A percentile compares a stretch with the other conserved stretches of the same genome.
phyloP scores from a whole-genome alignment of 2,797 vertebrate species.

The Rhinichthys osculus region DNA sequence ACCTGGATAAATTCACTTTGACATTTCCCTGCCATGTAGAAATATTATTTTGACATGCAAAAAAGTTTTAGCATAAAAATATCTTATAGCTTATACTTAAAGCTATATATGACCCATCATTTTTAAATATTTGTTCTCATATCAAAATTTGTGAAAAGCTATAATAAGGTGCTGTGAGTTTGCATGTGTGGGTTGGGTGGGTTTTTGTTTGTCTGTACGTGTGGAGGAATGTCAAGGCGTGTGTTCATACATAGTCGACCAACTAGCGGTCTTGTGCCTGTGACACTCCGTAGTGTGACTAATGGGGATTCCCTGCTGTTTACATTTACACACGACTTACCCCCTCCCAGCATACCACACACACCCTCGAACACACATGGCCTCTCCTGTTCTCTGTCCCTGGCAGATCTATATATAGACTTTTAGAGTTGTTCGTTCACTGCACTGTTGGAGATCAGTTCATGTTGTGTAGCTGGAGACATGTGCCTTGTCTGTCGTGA shows the following conservation, averaged over 20 bases:
- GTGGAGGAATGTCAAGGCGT: conserved; percentile 10
- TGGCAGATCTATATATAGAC: conserved; percentile 42
- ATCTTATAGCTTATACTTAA: background rate
- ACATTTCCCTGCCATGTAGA: background rate
- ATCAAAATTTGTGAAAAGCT: background rate
- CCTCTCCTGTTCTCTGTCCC: conserved; percentile 23
- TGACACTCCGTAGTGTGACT: conserved; percentile 62
- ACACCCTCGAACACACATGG: background rate
- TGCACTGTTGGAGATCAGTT: conserved; percentile 35
- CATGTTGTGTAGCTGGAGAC: conserved; percentile 30
- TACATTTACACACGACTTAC: conserved; percentile 67
- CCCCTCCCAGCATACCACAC: conserved; percentile 58
- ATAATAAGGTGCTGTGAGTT: conserved; percentile 47
- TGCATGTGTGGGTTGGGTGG: background rate
- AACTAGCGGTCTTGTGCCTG: conserved; percentile 26
- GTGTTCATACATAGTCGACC: conserved; percentile 7
- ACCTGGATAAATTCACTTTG: background rate
- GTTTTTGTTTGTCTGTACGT: conserved; percentile 32
- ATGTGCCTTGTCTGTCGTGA: conserved; percentile 35
- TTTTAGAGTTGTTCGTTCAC: conserved; percentile 40
- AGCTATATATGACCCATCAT: background rate
- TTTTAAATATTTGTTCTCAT: background rate
- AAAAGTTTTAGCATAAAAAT: background rate
- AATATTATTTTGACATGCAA: background rate
- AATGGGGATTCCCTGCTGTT: conserved; percentile 78